Evolutionary conservation across 1,140 invertebrate species (phyloP).

Genomic region (Fopius arisanus): DNA sequence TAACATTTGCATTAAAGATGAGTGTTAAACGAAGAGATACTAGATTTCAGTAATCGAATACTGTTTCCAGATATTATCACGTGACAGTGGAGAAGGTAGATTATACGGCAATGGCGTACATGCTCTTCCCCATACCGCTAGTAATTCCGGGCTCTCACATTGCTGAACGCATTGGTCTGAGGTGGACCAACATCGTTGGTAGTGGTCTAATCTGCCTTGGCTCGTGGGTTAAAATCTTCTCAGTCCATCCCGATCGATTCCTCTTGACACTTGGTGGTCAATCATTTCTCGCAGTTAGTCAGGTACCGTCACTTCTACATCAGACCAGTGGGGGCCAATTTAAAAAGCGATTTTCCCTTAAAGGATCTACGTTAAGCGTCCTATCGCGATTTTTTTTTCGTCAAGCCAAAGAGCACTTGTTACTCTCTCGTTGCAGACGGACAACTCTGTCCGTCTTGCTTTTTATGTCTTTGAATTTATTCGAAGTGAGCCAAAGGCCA

Average conservation of each 20-base stretch:
- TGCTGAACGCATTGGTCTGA: slow-evolving; percentile 61
- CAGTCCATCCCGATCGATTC: slow-evolving; percentile 69
- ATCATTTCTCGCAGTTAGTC: slow-evolving; percentile 71
- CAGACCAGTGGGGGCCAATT: no score
- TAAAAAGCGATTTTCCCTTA: no score
- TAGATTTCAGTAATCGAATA: not conserved
- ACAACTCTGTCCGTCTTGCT: no score
- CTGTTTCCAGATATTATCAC: slow-evolving; percentile 62
- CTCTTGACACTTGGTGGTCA: slow-evolving; percentile 74
- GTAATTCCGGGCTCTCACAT: slow-evolving; percentile 75
- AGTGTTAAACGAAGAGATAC: no score
- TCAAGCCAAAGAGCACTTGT: no score
- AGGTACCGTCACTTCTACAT: no score
- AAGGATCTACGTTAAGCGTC: no score
- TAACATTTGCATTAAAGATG: not conserved
- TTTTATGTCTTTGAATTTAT: no score
- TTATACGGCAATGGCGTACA: slow-evolving; percentile 76
- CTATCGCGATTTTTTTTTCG: no score
- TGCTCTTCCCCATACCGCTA: slow-evolving; percentile 74
- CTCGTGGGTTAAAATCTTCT: slow-evolving; percentile 78
- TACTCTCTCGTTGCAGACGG: no score
- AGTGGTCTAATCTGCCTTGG: slow-evolving; percentile 65
- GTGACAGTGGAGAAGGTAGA: slow-evolving; percentile 69
- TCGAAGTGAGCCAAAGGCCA: no score
- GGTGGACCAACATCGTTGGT: slow-evolving; percentile 57